phyloP scores from a whole-genome alignment of 2,888 invertebrate species.

The Drosophila pegasa region DNA sequence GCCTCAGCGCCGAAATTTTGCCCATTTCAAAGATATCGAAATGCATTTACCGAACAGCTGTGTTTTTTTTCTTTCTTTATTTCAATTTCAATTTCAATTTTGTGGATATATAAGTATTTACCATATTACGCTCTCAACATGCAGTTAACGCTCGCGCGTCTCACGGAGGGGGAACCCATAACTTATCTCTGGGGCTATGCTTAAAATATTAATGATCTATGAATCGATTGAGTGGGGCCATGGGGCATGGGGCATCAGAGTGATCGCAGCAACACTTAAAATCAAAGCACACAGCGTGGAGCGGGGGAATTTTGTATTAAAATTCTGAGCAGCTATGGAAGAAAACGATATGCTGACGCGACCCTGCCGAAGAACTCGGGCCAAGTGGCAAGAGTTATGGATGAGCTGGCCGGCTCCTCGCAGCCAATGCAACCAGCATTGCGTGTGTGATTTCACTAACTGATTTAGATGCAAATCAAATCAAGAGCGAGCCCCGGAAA shows the following conservation, averaged over 20 bases:
- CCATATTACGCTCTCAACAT: constrained; percentile 53
- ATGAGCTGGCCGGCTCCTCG: constrained; percentile 32
- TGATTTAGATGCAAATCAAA: constrained; percentile 79
- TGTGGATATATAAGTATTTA: constrained; percentile 27
- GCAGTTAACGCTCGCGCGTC: constrained; percentile 44
- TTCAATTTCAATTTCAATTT: background rate
- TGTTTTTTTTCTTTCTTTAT: background rate
- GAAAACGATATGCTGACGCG: constrained; percentile 38
- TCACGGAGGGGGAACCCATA: constrained; percentile 57
- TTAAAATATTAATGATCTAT: constrained; percentile 76
- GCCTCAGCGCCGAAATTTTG: constrained; percentile 38
- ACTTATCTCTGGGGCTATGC: constrained; percentile 71
- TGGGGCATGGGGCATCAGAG: constrained; percentile 49
- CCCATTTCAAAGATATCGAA: constrained; percentile 36
- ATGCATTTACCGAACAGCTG: constrained; percentile 45
- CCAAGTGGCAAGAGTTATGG: constrained; percentile 71
- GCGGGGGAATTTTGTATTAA: constrained; percentile 55
- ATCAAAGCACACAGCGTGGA: constrained; percentile 60
- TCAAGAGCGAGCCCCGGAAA: constrained; percentile 64
- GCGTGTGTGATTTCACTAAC: constrained; percentile 65
- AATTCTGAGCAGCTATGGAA: constrained; percentile 60
- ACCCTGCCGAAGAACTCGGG: constrained; percentile 61
- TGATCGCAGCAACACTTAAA: constrained; percentile 77
- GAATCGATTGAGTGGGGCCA: constrained; percentile 46
- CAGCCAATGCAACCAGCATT: constrained; percentile 32